phyloP scores from a whole-genome alignment of 2,888 invertebrate species.

The Thalpophila matura region DNA sequence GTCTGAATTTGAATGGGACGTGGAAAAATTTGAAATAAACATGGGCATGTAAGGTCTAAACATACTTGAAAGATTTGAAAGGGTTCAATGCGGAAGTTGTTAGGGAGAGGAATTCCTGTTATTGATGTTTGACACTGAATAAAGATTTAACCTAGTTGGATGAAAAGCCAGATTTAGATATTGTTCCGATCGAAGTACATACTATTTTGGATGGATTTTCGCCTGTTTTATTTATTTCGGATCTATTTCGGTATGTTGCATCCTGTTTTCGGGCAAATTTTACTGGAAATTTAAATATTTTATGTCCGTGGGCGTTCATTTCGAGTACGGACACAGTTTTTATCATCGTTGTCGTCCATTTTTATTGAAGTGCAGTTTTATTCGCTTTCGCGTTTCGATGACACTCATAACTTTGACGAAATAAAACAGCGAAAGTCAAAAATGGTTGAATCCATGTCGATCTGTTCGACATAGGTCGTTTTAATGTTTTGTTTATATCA shows the following conservation, averaged over 20 bases:
- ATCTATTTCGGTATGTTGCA: background rate
- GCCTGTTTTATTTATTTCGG: background rate
- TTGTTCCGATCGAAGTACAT: too few relatives aligned
- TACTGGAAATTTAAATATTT: too few relatives aligned
- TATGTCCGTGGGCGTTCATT: background rate
- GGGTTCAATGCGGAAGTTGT: slow-evolving; percentile 12
- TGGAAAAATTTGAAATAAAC: slow-evolving; percentile 36
- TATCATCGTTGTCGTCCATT: too few relatives aligned
- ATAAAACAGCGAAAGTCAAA: slow-evolving; percentile 7
- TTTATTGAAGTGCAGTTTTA: slow-evolving; percentile 8
- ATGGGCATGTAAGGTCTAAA: slow-evolving; percentile 1
- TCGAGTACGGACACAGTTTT: background rate
- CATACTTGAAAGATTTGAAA: slow-evolving; percentile 27
- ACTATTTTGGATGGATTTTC: too few relatives aligned
- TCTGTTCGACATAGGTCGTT: background rate
- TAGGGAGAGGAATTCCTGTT: slow-evolving; percentile 8
- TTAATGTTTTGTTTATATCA: too few relatives aligned
- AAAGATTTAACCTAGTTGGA: too few relatives aligned
- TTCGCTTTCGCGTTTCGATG: background rate
- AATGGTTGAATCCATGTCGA: background rate
- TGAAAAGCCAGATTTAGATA: too few relatives aligned
- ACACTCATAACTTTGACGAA: slow-evolving; percentile 14
- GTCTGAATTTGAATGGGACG: slow-evolving; percentile 44
- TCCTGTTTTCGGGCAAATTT: background rate
- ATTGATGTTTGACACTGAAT: background rate